A percentile compares a stretch with the other conserved stretches of the same genome.
phyloP scores from a whole-genome alignment of 2,888 invertebrate species.

The Lycocerus yunnanus region DNA sequence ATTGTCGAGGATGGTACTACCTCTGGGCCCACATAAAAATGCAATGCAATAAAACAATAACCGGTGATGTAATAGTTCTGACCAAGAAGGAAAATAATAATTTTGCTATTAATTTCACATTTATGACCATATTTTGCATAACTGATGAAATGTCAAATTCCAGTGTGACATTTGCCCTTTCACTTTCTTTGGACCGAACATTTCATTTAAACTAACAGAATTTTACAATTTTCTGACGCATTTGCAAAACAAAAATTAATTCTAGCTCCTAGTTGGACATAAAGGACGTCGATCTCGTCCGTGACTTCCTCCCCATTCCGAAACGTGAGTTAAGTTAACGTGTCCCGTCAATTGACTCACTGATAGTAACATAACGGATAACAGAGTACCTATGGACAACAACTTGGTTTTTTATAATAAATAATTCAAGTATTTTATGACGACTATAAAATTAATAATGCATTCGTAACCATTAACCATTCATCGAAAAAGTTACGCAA shows the following conservation, averaged over 20 bases:
- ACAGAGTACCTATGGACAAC: slow-evolving; percentile 1
- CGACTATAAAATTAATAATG: background rate
- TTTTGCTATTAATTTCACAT: background rate
- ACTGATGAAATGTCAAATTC: background rate
- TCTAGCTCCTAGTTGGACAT: background rate
- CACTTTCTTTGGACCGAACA: background rate
- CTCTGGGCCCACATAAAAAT: background rate
- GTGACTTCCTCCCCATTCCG: slow-evolving; percentile 20
- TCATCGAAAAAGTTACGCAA: background rate
- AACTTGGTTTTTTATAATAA: background rate
- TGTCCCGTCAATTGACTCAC: slow-evolving; percentile 12
- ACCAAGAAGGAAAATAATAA: background rate
- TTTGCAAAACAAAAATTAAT: background rate
- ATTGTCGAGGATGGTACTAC: background rate
- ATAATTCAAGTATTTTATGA: background rate
- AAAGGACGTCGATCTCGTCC: slow-evolving; percentile 21
- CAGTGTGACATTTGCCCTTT: slow-evolving; percentile 4
- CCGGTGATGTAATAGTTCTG: background rate
- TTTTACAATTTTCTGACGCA: background rate
- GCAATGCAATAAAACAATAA: background rate
- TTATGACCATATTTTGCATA: background rate
- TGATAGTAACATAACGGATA: slow-evolving; percentile 24
- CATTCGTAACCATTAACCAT: background rate
- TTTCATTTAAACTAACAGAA: background rate
- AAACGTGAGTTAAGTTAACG: slow-evolving; percentile 18